A percentile compares a stretch with the other conserved stretches of the same genome.
These are phyloP conservation scores for Styela clava DNA, from an alignment of 23 tunicate species.

Conservation along the genomic window DNA sequence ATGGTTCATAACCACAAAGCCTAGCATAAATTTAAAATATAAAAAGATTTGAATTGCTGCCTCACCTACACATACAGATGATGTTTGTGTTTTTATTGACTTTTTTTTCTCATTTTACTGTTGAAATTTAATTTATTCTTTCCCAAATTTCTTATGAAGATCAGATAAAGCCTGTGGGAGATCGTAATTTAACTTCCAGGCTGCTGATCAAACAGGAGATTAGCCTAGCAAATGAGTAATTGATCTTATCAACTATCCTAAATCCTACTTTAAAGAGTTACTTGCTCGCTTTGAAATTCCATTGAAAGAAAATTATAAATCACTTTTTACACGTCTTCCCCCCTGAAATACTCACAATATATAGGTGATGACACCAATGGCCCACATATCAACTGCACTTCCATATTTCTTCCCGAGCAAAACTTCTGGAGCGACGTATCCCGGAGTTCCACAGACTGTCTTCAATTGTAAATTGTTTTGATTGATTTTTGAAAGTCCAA, in stretches of 20 bases:
- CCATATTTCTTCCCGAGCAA: conserved; percentile 61
- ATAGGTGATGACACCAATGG: conserved; percentile 80
- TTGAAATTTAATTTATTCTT: background rate
- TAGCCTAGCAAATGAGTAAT: no score
- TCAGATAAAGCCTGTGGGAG: no score
- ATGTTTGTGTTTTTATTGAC: background rate
- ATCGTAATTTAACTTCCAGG: no score
- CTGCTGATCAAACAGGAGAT: no score
- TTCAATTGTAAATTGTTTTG: conserved; percentile 41
- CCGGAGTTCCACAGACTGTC: conserved; percentile 88
- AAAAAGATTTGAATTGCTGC: no score
- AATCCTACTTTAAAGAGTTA: no score
- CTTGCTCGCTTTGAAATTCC: no score
- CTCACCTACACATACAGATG: background rate
- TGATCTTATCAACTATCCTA: no score
- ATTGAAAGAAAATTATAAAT: no score
- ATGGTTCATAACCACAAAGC: conserved; percentile 89
- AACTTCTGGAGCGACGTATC: conserved; percentile 91
- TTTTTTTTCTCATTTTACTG: background rate
- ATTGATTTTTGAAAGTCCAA: conserved; percentile 76
- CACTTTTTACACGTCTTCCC: no score
- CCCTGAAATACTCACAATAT: conserved; percentile 88
- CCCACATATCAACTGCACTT: conserved; percentile 78
- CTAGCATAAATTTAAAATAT: conserved; percentile 38
- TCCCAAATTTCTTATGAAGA: background rate